Conservation (phyloP, 2,888 invertebrate species). For the Hedychridium roseum region DNA sequence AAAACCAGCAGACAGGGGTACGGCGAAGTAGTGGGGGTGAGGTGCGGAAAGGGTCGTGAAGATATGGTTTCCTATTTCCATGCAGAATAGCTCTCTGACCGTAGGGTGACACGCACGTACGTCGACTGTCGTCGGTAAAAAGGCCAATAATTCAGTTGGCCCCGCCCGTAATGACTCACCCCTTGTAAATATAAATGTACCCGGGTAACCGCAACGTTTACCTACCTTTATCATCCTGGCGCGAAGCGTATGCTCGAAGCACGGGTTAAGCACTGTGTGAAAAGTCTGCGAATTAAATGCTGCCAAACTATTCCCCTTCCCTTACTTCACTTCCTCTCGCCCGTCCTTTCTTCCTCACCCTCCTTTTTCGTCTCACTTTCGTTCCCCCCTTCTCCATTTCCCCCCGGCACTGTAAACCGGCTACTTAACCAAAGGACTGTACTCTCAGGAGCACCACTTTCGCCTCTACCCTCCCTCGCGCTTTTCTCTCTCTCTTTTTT, state of each 20-base stretch:
- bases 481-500: background rate
- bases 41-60: too few species aligned
- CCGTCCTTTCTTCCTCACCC: background rate
- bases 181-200: background rate
- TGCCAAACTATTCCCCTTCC: slow-evolving; percentile 14
- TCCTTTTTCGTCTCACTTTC: background rate
- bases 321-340: background rate
- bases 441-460: too few species aligned
- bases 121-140: too few species aligned
- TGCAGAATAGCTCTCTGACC: too few species aligned
- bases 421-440: too few species aligned
- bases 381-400: background rate
- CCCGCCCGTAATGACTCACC: slow-evolving; percentile 17
- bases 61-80: too few species aligned
- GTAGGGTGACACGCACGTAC: too few species aligned
- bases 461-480: background rate
- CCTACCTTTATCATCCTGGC: too few species aligned
- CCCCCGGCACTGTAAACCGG: too few species aligned
- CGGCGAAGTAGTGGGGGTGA: too few species aligned
- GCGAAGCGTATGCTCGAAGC: slow-evolving; percentile 16
- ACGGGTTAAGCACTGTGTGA: slow-evolving; percentile 12
- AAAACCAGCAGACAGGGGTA: too few species aligned
- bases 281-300: slow-evolving; percentile 29
- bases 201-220: too few species aligned
- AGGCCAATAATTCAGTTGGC: slow-evolving; percentile 26